Base-by-base conservation (phyloP, 1,140 invertebrate genomes). In the Drosophila pachea region DNA sequence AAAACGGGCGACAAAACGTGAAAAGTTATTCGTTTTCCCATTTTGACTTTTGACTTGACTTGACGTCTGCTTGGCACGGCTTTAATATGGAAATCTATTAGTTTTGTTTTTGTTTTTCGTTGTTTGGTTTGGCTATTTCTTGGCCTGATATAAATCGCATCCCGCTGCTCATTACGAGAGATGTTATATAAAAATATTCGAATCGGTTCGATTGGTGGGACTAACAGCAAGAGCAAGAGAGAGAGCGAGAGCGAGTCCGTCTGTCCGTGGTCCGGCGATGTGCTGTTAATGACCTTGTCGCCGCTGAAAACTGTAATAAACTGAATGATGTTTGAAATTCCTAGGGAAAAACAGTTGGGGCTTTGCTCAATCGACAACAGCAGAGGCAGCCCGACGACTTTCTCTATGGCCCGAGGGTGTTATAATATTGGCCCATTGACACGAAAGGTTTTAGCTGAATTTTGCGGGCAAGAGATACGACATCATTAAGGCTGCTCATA, bases 361-460 rank as follows among this genome's bases (percentile, higher is more conserved):
- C 56, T 67, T 78, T 74, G 60, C 78, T 59, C 74, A 78, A 83
- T 69, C 42, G 45, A 43, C 38, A n/a, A 50, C 33, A n/a, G 16
- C 59, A n/a, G n/a, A n/a, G 63, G 38, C 53, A 16, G 60, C 69
- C 68, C 38, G 7, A 42, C 45, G 64, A 83, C 79, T 83, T 83
- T 83, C 79, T 83, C 76, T 70, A 75, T 75, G 50, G 72, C 79
- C 68, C 43, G 66, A 52, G 81, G 79, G 81, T 84, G 76, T 53
- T 68, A 48, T 52, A 68, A 74, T 72, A 68, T 53, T 81, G 75
- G 67, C 77, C 77, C 77, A 79, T 81, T 76, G 77, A 79, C 77
- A 81, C 68, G 64, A 68, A 68, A 72, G 56, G 56, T 60, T 71
- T 59, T 59, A 58, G 31, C 49, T 59, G 47, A 14, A 35, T 32